Conservation (phyloP, 1,140 invertebrate genomes). For the Archegozetes longisetosus region DNA sequence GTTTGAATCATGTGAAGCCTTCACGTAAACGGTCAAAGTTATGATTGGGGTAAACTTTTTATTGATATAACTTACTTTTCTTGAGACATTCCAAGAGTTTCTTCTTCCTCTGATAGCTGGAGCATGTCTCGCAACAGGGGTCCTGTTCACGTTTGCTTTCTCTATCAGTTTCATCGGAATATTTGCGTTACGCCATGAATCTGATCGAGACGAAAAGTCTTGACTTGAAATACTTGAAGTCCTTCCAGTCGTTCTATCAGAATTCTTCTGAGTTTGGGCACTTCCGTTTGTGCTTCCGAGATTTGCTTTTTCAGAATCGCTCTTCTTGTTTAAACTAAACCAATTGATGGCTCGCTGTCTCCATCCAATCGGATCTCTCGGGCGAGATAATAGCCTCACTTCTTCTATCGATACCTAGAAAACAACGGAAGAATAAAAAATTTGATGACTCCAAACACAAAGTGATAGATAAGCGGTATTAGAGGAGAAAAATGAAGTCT, state of each 20-base stretch:
- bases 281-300: constrained; percentile 52
- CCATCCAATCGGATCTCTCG: neutral
- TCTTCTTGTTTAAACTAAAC: constrained; percentile 15
- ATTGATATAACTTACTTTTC: neutral
- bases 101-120: constrained; percentile 3
- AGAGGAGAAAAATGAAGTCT: neutral
- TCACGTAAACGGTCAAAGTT: neutral
- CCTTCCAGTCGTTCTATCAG: constrained; percentile 16
- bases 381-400: neutral
- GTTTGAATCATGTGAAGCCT: constrained; percentile 19
- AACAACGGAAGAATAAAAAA: neutral
- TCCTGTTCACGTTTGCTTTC: constrained; percentile 13
- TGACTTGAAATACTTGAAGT: constrained; percentile 63
- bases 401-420: neutral
- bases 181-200: constrained; percentile 48
- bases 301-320: constrained; percentile 41
- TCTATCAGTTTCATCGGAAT: constrained; percentile 40
- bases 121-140: constrained; percentile 24
- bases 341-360: constrained; percentile 9
- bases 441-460: neutral
- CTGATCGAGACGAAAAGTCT: constrained; percentile 64
- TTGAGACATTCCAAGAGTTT: constrained; percentile 17
- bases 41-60: neutral
- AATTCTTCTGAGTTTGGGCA: constrained; percentile 41
- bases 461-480: neutral